Evolutionary conservation across 1,140 invertebrate genomes (phyloP), one percentile per base, ranked within the genome.

Genomic region (Centruroides vittatus): DNA sequence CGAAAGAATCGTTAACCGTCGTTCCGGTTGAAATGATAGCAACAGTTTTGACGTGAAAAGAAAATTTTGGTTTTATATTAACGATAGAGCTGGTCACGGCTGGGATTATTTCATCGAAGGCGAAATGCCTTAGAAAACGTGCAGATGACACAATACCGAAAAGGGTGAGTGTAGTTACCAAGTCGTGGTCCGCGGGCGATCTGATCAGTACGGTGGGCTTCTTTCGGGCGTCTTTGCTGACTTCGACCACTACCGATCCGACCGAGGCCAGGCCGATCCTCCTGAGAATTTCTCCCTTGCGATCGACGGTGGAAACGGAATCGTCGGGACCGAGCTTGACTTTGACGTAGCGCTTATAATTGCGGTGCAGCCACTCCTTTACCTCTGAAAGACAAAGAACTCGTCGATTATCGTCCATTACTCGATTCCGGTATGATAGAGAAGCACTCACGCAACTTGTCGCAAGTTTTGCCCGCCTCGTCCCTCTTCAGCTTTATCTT

Each of bases 361-460:
- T 93, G 12, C 91, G 90, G 70, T 96, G 92, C 5, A 97, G 75
- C 93, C 93, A 97, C 74, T 98, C 93, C 35, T 91, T 83, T 13
- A 93, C 90, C 47, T 90, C 79, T 69, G 50, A n/a, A 55, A 66
- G 8, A 2, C 23, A 41, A 41, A 41, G 8, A 41, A 41, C 8
- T 41, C 8, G 3, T 41, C 12, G 13, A 51, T 51, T 51, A 51
- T 41, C 23, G 23, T 23, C 23, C 23, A 23, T 23, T 23, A 23
- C 23, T 23, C 23, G 23, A 23, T 23, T 23, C 23, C 23, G 23
- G 23, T 23, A 23, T 23, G 13, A 46, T 12, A 41, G 41, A 23
- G 41, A 41, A 41, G 11, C 12, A 70, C 66, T 70, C 68, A 68
- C 70, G 71, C 88, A 94, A 92, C 71, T 93, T 93, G 67, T 94